Evolutionary conservation across 2,888 invertebrate genomes (phyloP), one percentile per base, ranked within the genome.

Genomic region (Hypolimnas misippus): DNA sequence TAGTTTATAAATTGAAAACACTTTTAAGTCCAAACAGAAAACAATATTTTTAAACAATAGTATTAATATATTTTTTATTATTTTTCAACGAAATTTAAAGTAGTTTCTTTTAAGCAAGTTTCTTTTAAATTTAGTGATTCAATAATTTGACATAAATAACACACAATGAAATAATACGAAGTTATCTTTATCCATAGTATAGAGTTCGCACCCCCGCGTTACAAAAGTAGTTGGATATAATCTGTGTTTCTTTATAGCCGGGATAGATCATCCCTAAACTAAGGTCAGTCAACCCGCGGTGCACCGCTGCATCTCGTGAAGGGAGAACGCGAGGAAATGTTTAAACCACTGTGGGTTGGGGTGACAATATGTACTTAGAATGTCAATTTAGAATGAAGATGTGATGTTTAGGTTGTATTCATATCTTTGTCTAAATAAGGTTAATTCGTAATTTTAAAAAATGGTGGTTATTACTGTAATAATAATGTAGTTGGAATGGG

Each of bases 261-360:
- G 49, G 51, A 56, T 50, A 42, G 46, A 57, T 57, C 61, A 62
- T 55, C 42, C 57, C 67, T 65, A 59, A 62, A 59, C 62, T 57
- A 58, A 63, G 79, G 78, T 81, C 79, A 74, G 68, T 79, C 76
- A 81, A 72, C 79, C 71, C 74, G 66, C 53, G 69, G 49, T 79
- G 81, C 78, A 78, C 69, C 75, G 70, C 70, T 75, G 78, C 74
- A 79, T 72, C 73, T 70, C 67, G 70, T 59, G 63, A 62, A 62
- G 68, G 70, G 78, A 78, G 76, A 74, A n/a, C n/a, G 74, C 17
- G 50, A 59, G 53, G 53, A 53, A 53, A 53, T 59, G 25, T 14
- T 51, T 59, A 44, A 46, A 46, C 44, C 21, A 49, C 49, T 49
- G 38, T 44, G 52, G 38, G 44, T 52, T 54, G 60, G 60, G 60